phyloP scores from a whole-genome alignment of 2,888 invertebrate species.

The Sinhomidia bicolor region DNA sequence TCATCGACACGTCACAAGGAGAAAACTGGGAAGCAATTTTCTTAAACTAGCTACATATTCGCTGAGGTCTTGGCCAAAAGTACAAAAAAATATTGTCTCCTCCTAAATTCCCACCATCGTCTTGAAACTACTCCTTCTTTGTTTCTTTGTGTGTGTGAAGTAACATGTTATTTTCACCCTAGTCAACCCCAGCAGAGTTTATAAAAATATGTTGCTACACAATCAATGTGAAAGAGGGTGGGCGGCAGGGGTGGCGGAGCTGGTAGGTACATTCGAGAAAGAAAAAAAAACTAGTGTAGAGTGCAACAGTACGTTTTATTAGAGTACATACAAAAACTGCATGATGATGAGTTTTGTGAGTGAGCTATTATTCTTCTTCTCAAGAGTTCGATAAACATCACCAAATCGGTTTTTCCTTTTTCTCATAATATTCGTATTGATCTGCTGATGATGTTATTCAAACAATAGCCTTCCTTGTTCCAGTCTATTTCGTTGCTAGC shows the following conservation, averaged over 20 bases:
- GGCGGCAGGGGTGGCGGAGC: not conserved
- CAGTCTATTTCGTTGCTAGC: conserved; percentile 19
- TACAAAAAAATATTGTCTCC: not conserved
- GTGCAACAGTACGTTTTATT: not conserved
- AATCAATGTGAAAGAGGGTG: not conserved
- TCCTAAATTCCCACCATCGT: conserved; percentile 29
- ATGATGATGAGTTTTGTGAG: conserved; percentile 19
- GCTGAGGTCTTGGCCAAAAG: not conserved
- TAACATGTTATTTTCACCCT: conserved; percentile 54
- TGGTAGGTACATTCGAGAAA: not conserved
- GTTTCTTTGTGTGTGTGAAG: conserved; percentile 41
- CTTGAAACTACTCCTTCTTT: not conserved
- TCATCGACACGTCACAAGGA: conserved; percentile 26
- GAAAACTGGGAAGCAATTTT: conserved; percentile 21
- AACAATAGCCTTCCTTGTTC: conserved; percentile 39
- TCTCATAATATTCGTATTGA: not conserved
- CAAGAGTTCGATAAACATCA: conserved; percentile 47
- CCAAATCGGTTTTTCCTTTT: conserved; percentile 20
- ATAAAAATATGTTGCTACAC: conserved; percentile 30
- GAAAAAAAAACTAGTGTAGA: not conserved
- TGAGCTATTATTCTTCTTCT: conserved; percentile 34
- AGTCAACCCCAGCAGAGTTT: conserved; percentile 34
- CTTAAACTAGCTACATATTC: not conserved
- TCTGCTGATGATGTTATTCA: not conserved
- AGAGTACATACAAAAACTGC: conserved; percentile 15